Base-by-base conservation (phyloP, 1,140 invertebrate species). In the Hylaeus volcanicus region DNA sequence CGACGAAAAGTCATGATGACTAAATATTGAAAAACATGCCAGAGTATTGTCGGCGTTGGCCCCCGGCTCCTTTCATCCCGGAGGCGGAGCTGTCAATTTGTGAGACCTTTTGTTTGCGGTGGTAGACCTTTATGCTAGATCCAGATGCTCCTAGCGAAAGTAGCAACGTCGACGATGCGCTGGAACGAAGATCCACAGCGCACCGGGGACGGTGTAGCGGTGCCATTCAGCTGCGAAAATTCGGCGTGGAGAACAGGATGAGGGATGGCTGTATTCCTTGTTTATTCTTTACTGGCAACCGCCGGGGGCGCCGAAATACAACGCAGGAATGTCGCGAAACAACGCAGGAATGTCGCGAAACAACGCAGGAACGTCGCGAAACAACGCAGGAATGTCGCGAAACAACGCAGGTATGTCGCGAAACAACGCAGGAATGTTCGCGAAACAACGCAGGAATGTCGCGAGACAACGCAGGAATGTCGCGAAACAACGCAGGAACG, bases 11-110 rank as follows among this genome's bases (percentile, higher is more conserved):
- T 92, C 92, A 92, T 92, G 92, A 93, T 93, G 92, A 92, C 92
- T 93, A 93, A 93, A 93, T 93, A 92, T 93, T 93, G 92, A 93
- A 91, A 93, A 93, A 93, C 92, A 93, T 92, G 92, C 89, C 91
- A 89, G 86, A 86, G 86, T 80, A 90, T 92, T 91, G 90, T 92
- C 85, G 85, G 79, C 66, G 75, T 81, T 11, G 79, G 79, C 60
- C 74, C 79, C 70, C 37, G 75, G 61, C 39, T 70, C 72, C 65
- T 83, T 83, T 75, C 66, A 76, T 75, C 55, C 41, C 41, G 79
- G 55, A 81, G 84, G 83, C 75, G 84, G 80, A 68, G 86, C 81
- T 74, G 83, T 71, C 83, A 79, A 86, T 88, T 88, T 88, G 77
- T 87, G 83, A 85, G 86, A 63, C 56, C 75, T 56, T 83, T 89